These are phyloP conservation scores for Peromyscus leucopus DNA, from an alignment of 2,113 vertebrate genomes.

Conservation along the genomic window DNA sequence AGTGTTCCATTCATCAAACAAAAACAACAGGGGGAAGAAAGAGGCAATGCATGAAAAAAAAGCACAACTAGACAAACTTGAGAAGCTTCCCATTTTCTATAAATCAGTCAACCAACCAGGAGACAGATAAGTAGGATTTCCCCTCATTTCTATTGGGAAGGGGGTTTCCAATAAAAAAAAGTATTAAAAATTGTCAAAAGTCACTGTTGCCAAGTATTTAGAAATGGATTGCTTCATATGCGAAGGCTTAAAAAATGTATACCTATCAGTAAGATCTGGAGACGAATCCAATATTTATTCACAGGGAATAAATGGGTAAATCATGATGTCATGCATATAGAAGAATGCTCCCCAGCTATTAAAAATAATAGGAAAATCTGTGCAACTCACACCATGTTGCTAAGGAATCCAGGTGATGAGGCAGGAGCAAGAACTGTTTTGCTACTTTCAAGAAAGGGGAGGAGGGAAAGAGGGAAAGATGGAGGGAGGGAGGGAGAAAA, in stretches of 20 bases:
- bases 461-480: too few species aligned
- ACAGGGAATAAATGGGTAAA: neutral
- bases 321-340: neutral
- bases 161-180: neutral
- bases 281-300: slow-evolving; percentile 3
- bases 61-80: neutral
- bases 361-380: neutral
- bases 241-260: neutral
- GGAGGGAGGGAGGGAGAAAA: neutral
- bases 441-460: neutral
- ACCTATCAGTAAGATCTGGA: slow-evolving; percentile 9
- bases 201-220: neutral
- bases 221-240: neutral
- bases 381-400: neutral
- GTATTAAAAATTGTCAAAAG: neutral
- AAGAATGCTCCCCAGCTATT: neutral
- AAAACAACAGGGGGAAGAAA: neutral
- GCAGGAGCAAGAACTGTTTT: neutral
- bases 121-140: neutral
- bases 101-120: neutral
- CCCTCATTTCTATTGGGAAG: neutral
- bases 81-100: neutral
- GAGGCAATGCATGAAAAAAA: neutral
- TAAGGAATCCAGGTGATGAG: neutral
- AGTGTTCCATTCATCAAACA: neutral